Base-by-base conservation (phyloP, 2,888 invertebrate genomes). In the Platycheirus albimanus region DNA sequence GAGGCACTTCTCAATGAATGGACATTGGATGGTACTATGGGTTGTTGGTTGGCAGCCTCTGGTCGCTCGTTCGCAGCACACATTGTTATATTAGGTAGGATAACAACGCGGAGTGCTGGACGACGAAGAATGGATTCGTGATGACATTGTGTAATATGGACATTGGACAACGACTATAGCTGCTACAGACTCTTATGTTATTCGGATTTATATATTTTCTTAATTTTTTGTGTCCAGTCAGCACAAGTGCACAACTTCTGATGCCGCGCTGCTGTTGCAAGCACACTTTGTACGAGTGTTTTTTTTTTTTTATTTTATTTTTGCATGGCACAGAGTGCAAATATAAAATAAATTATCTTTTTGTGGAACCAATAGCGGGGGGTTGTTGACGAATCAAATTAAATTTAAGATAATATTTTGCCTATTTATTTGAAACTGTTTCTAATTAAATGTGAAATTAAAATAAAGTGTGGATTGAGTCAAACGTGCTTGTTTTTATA, bases 91-190 rank as follows among this genome's bases (percentile, higher is more conserved):
- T 74, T 47, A 66, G n/a, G n/a, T n/a, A n/a, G n/a, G n/a, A n/a
- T n/a, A n/a, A n/a, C n/a, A n/a, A n/a, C n/a, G 41, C 47, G 33
- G 64, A 13, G 30, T 24, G 15, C n/a, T 28, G 66, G 52, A 72
- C 56, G 19, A 51, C 83, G 72, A 83, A 72, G 83, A 72, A 78
- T 83, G 71, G 63, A 78, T 78, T 83, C 83, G 83, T 83, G 83
- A 83, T 83, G 83, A 83, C 78, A 83, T 78, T 83, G 83, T 83
- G 83, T 83, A 83, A 74, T 74, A 58, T 69, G 67, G 66, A 77
- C 66, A 66, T 51, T 69, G 67, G 66, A 77, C 66, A 66, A 67
- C 71, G 52, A 63, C 54, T n/a, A 41, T 28, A 13, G 5, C n/a
- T n/a, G n/a, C n/a, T n/a, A 15, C 28, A 43, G 71, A 43, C 76